Evolutionary conservation across 2,797 vertebrate genomes (phyloP), one percentile per base, ranked within the genome.

Genomic region (Paedocypris micromegethes): DNA sequence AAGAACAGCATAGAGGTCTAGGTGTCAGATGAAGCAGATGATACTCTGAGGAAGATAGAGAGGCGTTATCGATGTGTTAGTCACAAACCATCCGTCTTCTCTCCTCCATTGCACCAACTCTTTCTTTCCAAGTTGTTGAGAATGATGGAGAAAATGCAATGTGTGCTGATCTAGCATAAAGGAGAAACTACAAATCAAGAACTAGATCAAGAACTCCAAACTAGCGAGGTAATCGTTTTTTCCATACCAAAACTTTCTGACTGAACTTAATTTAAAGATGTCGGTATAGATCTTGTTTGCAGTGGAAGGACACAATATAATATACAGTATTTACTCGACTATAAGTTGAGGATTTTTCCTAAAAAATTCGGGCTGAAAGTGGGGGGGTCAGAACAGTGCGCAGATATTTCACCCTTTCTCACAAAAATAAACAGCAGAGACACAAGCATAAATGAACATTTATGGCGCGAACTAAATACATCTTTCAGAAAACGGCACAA

Each of bases 101-200:
- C 47, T 48, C 42, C 59, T 47, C 60, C 61, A 9, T 68, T 65
- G 9, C 55, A 50, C 45, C 43, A 58, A 43, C 45, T 65, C 37
- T 72, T 69, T 44, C 37, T 3, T 42, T 44, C 43, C 53, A 59
- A 52, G 55, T 57, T 66, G 47, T 75, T 70, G 23, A 47, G 68
- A 49, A n/a, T 47, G 63, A 64, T 47, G 37, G 70, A 50, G 54
- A 5, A 56, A 46, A 58, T 56, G 46, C n/a, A 62, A 56, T 70
- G 75, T 70, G 55, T 72, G 70, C 58, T 52, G 50, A 47, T 38
- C 23, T n/a, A 72, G 75, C 66, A 67, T 63, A 79, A 72, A 58
- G 43, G 56, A 53, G 58, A 62, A 60, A 47, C 58, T 51, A 64
- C 49, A 73, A 72, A 72, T 81, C 73, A 70, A 57, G 54, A 61